Base-by-base conservation (phyloP, 2,888 invertebrate genomes). In the Aphelenchoides bicaudatus region DNA sequence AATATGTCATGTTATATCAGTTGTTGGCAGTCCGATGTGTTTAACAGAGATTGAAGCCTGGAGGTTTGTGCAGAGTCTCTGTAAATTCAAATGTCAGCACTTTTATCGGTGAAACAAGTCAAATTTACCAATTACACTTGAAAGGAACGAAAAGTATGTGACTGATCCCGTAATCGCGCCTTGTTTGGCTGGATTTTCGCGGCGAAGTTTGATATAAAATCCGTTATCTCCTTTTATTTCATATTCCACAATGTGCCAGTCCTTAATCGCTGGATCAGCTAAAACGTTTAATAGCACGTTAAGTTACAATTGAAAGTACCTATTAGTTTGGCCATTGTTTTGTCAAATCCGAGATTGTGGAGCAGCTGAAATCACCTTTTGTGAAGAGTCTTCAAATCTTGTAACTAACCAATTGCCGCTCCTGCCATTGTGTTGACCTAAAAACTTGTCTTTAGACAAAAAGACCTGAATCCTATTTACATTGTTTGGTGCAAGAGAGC, bases 361-460 rank as follows among this genome's bases (percentile, higher is more conserved):
- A n/a, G n/a, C n/a, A n/a, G n/a, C n/a, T n/a, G n/a, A n/a, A n/a
- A n/a, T n/a, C n/a, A n/a, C n/a, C n/a, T n/a, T n/a, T n/a, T n/a
- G n/a, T n/a, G n/a, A 27, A 2, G 82, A 82, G 56, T 78, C 74
- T 62, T 84, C 83, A 71, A 84, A n/a, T n/a, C n/a, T n/a, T n/a
- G n/a, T n/a, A n/a, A n/a, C n/a, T n/a, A n/a, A n/a, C n/a, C n/a
- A 83, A 83, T 66, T 2, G 83, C 81, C 2, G 83, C 84, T 2
- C 82, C 83, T 16, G 84, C 84, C 84, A 85, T 85, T 5, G 84
- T 84, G 78, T 85, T 84, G n/a, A n/a, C n/a, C n/a, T n/a, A n/a
- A n/a, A n/a, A n/a, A n/a, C n/a, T n/a, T n/a, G n/a, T n/a, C n/a
- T n/a, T n/a, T n/a, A n/a, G n/a, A n/a, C n/a, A n/a, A n/a, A n/a